Percentiles rank a stretch among this genome's conserved stretches.
These are phyloP conservation scores for Drosophila heteroneura DNA, from an alignment of 2,888 invertebrate genomes.

Conservation along the genomic window DNA sequence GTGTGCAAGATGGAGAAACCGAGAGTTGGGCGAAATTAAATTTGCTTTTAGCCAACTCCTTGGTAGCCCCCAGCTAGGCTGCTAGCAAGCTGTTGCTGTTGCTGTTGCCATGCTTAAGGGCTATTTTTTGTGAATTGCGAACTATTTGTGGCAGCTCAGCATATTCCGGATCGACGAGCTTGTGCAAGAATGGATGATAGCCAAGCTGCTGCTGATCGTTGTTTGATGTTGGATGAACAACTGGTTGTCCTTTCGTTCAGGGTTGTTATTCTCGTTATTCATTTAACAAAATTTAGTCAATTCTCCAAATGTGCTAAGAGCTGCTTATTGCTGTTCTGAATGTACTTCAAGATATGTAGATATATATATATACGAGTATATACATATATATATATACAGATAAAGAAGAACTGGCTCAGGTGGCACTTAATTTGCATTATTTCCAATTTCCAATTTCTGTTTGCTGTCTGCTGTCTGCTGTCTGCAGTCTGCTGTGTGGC, in stretches of 20 bases:
- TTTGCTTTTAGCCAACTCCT: slow-evolving; percentile 50
- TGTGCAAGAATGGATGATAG: background rate
- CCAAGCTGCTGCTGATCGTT: background rate
- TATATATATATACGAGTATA: too few species aligned
- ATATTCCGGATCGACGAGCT: background rate
- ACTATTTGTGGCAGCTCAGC: background rate
- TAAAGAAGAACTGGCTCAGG: background rate
- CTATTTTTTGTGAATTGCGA: background rate
- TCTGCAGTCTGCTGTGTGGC: slow-evolving; percentile 8
- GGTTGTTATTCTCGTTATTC: background rate
- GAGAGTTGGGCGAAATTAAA: slow-evolving; percentile 17
- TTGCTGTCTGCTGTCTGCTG: background rate
- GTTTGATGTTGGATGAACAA: background rate
- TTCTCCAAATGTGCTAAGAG: background rate
- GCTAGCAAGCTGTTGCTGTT: background rate
- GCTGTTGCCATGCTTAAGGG: slow-evolving; percentile 6
- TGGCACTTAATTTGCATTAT: background rate
- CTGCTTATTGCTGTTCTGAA: background rate
- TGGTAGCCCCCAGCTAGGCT: background rate
- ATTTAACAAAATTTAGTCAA: background rate
- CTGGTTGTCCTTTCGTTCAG: background rate
- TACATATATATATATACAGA: background rate
- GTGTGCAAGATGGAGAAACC: background rate
- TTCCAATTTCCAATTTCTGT: background rate
- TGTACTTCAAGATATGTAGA: background rate